A percentile compares a stretch with the other conserved stretches of the same genome.
phyloP scores from a whole-genome alignment of 2,888 invertebrate genomes.

The Callinectes sapidus region DNA sequence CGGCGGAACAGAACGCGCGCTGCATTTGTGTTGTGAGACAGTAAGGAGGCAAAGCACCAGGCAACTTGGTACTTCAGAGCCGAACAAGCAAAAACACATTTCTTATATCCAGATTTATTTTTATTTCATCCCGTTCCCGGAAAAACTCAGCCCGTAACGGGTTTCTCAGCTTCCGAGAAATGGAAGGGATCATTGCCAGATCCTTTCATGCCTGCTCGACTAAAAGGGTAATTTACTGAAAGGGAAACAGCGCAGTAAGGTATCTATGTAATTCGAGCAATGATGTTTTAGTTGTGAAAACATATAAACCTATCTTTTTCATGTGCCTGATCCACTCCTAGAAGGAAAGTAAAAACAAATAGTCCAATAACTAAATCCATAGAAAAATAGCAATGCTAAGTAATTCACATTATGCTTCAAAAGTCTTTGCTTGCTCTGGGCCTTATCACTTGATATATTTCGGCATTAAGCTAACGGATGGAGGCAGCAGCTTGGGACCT shows the following conservation, averaged over 20 bases:
- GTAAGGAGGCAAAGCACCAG: constrained; percentile 4
- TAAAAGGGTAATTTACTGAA: constrained; percentile 31
- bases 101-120: constrained; percentile 27
- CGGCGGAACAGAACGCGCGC: neutral
- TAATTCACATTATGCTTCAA: constrained; percentile 24
- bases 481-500: constrained; percentile 10
- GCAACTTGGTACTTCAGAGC: neutral
- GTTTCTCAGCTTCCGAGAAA: constrained; percentile 31
- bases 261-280: neutral
- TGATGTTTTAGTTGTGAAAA: neutral
- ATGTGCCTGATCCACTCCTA: neutral
- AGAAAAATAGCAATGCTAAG: neutral
- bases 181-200: constrained; percentile 26
- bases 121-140: constrained; percentile 23
- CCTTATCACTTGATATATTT: constrained; percentile 30
- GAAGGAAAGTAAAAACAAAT: neutral
- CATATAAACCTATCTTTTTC: neutral
- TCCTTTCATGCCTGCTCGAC: constrained; percentile 26
- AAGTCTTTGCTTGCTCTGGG: constrained; percentile 5
- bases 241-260: neutral
- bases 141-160: constrained; percentile 16
- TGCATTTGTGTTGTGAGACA: neutral
- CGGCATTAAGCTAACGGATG: constrained; percentile 26
- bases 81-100: neutral
- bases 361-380: neutral